These are phyloP conservation scores for Rhagoletis pomonella DNA, from an alignment of 1,140 invertebrate genomes.

Conservation along the genomic window DNA sequence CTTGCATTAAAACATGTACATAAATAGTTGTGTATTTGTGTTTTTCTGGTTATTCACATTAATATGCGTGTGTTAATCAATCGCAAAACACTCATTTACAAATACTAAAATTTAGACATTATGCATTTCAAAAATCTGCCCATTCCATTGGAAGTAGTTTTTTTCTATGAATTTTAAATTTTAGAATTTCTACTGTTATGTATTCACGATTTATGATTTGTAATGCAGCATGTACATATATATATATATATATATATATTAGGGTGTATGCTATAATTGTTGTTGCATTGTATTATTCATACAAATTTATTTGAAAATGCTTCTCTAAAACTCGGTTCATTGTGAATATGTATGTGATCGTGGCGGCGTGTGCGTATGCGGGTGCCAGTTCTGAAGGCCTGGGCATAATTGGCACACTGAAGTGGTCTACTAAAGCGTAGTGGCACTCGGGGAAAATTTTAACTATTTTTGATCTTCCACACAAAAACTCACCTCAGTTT, in stretches of 20 bases:
- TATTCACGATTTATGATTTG: background rate
- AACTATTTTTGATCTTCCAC: too few relatives aligned
- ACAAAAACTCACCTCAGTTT: too few relatives aligned
- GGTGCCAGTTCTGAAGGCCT: background rate
- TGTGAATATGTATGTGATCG: background rate
- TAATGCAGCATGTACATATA: background rate
- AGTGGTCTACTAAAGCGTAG: too few relatives aligned
- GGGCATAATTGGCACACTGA: too few relatives aligned
- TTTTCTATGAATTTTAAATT: background rate
- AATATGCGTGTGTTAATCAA: background rate
- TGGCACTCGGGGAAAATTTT: too few relatives aligned
- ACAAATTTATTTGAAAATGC: too few relatives aligned
- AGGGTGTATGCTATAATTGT: background rate
- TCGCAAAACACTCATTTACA: background rate
- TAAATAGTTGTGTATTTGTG: too few relatives aligned
- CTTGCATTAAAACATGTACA: too few relatives aligned
- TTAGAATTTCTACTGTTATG: background rate
- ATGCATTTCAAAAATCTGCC: background rate
- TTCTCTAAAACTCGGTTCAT: slow-evolving; percentile 13
- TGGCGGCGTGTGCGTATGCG: background rate
- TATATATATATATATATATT: background rate
- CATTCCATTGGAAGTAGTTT: background rate
- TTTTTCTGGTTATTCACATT: too few relatives aligned
- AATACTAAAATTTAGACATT: background rate
- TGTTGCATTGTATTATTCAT: too few relatives aligned